Percentiles rank a stretch among this genome's conserved stretches.
These are phyloP conservation scores for Cephus spinipes DNA, from an alignment of 2,888 invertebrate genomes.

Conservation along the genomic window DNA sequence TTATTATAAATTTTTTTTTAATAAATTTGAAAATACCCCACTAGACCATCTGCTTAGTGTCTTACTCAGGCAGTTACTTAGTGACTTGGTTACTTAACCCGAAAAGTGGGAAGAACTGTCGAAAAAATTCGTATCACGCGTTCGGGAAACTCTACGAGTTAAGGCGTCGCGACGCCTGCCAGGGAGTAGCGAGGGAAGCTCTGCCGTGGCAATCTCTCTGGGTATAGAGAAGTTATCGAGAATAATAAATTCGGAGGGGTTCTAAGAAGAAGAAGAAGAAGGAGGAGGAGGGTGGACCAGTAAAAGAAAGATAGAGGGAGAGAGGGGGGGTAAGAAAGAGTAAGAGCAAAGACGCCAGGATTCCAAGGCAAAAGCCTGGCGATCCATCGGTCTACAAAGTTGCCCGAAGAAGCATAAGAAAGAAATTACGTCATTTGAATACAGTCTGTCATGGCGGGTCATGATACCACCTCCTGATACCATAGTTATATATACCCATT, in stretches of 20 bases:
- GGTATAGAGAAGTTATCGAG: constrained; percentile 46
- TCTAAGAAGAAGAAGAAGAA: constrained; percentile 7
- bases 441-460: constrained; percentile 32
- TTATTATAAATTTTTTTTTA: not conserved
- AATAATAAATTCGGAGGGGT: constrained; percentile 50
- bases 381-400: constrained; percentile 46
- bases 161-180: constrained; percentile 1
- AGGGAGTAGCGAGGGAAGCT: constrained; percentile 6
- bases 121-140: not conserved
- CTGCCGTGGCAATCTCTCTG: not conserved
- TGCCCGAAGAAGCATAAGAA: constrained; percentile 30
- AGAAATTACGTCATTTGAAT: constrained; percentile 55
- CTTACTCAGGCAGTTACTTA: not conserved
- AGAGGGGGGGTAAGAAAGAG: constrained; percentile 21
- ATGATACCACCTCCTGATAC: constrained; percentile 23
- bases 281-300: not conserved
- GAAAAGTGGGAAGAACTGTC: not conserved
- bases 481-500: constrained; percentile 15
- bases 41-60: not conserved
- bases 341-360: constrained; percentile 33
- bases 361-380: constrained; percentile 22
- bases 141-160: not conserved
- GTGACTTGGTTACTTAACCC: not conserved
- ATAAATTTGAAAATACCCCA: not conserved
- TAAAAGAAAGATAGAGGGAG: constrained; percentile 8